These are phyloP conservation scores for Magallana gigas DNA, from an alignment of 1,140 invertebrate species.

Conservation along the genomic window DNA sequence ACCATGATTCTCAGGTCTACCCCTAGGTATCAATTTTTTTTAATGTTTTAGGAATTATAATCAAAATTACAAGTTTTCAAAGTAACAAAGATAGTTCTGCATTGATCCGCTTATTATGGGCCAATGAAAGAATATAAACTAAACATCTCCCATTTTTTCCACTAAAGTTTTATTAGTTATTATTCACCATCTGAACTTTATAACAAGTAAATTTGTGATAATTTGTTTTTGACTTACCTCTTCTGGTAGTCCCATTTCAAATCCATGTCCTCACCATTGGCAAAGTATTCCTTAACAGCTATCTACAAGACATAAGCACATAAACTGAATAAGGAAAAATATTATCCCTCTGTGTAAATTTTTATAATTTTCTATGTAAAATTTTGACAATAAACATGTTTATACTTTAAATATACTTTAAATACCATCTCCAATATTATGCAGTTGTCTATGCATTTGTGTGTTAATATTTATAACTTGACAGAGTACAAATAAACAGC, in stretches of 20 bases:
- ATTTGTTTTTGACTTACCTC: constrained; percentile 3
- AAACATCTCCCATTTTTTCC: not conserved
- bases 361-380: too few species aligned
- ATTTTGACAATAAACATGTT: too few species aligned
- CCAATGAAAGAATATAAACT: not conserved
- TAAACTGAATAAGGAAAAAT: too few species aligned
- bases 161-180: not conserved
- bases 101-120: not conserved
- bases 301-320: not conserved
- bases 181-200: constrained; percentile 1
- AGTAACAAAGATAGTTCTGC: not conserved
- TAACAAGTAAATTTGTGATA: not conserved
- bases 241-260: constrained; percentile 17
- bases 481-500: too few species aligned
- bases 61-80: not conserved
- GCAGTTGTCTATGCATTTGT: too few species aligned
- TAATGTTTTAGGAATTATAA: too few species aligned
- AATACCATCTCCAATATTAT: too few species aligned
- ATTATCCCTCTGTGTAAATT: too few species aligned
- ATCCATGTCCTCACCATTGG: constrained; percentile 21
- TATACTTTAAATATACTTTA: too few species aligned
- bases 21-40: too few species aligned
- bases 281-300: constrained; percentile 25
- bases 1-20: too few species aligned
- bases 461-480: too few species aligned